Evolutionary conservation across 1,140 invertebrate species (phyloP), one percentile per base, ranked within the genome.

Genomic region (Nebria ingens): DNA sequence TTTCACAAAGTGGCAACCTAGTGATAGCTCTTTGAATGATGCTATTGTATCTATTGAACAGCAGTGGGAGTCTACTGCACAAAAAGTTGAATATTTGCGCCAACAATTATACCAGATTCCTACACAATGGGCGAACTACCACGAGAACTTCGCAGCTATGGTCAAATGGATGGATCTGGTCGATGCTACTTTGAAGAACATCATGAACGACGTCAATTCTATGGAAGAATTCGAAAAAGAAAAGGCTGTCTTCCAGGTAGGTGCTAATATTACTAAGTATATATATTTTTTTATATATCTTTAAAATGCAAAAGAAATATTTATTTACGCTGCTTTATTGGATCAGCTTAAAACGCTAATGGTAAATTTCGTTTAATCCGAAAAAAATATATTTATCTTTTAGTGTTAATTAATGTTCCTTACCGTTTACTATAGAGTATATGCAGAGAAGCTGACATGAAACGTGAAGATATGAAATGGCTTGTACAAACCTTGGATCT

Each of bases 381-480:
- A 23, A 49, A n/a, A n/a, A 20, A 49, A 19, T 21, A 25, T 29
- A 22, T 15, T 29, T 51, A 21, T 19, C 1, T 52, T 23, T n/a
- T 12, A 25, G 13, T 53, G 15, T 20, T 23, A 34, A 25, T 52
- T 1, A 51, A 55, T 29, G 19, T 52, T n/a, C 13, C 20, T 52
- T 13, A 19, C 2, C 23, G 20, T 67, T 61, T 56, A 61, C 67
- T 68, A 17, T 67, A 93, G 89, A 84, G 81, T 68, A 87, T 94
- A 59, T 93, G 90, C 66, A 81, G 84, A 49, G 89, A 95, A 74
- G 91, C 93, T 56, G 90, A 94, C 66, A 81, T 79, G 45, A 89
- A 90, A 68, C 79, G 88, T 50, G 91, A 95, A 71, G 89, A 93
- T 61, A 93, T 95, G 84, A 94, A 94, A 65, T 94, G 91, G 90